Conservation (phyloP, 1,140 invertebrate genomes). For the Magallana gigas region DNA sequence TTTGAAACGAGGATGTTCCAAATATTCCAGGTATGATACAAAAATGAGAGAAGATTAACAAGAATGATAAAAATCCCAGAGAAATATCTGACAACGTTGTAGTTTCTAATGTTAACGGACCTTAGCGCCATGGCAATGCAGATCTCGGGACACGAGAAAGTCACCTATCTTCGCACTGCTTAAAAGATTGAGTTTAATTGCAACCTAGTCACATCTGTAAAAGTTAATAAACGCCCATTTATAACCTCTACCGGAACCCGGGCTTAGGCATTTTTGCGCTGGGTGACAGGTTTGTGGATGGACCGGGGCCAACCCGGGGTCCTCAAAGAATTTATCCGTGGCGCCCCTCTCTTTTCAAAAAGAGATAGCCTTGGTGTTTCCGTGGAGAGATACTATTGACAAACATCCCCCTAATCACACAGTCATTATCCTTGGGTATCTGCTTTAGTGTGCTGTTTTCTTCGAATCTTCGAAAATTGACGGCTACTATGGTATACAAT, state of each 20-base stretch:
- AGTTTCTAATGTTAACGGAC: too few relatives aligned
- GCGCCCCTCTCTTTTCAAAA: neutral
- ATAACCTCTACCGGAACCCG: neutral
- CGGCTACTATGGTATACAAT: neutral
- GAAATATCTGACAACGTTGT: too few relatives aligned
- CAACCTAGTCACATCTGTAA: neutral
- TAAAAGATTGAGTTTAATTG: neutral
- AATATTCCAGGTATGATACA: too few relatives aligned
- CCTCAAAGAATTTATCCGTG: neutral
- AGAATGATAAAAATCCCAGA: too few relatives aligned
- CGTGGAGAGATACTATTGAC: neutral
- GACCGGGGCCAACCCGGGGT: neutral
- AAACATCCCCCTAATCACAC: neutral
- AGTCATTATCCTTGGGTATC: neutral
- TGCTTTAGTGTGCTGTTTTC: neutral
- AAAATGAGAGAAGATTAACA: too few relatives aligned
- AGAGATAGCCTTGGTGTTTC: neutral
- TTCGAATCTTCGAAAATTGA: neutral
- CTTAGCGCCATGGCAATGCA: too few relatives aligned
- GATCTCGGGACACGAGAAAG: neutral
- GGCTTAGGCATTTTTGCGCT: neutral
- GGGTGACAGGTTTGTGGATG: neutral
- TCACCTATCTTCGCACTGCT: neutral
- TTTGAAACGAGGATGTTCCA: too few relatives aligned
- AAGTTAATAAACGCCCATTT: slow-evolving; percentile 5